Conservation (phyloP, 2,888 invertebrate genomes). For the Oconnorella tubifera region DNA sequence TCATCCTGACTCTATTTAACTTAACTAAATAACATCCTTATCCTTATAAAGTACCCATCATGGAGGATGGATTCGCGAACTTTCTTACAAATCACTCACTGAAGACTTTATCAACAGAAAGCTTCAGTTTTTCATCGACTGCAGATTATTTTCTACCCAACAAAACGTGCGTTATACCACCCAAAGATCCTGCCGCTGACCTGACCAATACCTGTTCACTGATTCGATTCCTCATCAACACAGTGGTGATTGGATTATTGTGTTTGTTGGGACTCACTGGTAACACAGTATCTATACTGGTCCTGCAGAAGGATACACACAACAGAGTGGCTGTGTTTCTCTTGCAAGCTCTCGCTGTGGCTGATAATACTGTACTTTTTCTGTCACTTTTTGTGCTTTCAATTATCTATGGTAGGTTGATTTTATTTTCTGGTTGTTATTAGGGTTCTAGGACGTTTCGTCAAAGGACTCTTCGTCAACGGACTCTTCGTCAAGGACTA, state of each 20-base stretch:
- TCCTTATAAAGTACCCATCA: too few relatives aligned
- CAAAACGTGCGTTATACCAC: not conserved
- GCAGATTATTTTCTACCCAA: not conserved
- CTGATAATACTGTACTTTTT: constrained; percentile 29
- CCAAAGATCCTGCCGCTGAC: not conserved
- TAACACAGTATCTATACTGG: constrained; percentile 31
- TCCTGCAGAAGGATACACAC: constrained; percentile 28
- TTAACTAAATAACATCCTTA: too few relatives aligned
- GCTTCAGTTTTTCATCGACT: not conserved
- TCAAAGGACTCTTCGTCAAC: too few relatives aligned
- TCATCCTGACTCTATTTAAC: too few relatives aligned
- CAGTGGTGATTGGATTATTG: constrained; percentile 21
- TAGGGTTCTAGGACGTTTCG: too few relatives aligned
- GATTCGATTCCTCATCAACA: constrained; percentile 23
- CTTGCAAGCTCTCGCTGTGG: constrained; percentile 32
- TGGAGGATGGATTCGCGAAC: too few relatives aligned
- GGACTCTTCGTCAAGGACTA: too few relatives aligned
- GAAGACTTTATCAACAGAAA: not conserved
- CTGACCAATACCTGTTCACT: too few relatives aligned
- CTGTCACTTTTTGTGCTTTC: constrained; percentile 28
- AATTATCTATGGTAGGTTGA: constrained; percentile 26
- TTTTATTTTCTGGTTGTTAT: too few relatives aligned
- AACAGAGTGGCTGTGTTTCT: constrained; percentile 31
- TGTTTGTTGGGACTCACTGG: constrained; percentile 32
- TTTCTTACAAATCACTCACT: not conserved